Evolutionary conservation across 1,140 invertebrate species (phyloP), one percentile per base, ranked within the genome.

Genomic region (Drosophila leontia): DNA sequence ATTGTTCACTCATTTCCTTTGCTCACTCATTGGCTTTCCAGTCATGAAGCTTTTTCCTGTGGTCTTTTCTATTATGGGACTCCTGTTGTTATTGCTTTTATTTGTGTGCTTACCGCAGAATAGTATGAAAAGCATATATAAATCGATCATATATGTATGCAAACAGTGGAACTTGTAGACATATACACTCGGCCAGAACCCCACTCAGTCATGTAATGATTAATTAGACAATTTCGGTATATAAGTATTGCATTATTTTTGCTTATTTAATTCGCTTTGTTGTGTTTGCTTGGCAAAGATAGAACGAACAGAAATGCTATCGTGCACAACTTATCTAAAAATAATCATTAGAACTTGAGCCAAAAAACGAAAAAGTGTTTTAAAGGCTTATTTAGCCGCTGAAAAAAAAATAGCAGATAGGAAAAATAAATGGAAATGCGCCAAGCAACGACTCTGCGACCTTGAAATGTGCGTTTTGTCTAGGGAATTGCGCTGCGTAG

Each of bases 321-420:
- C 69, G 70, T 80, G 71, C 77, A 67, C 64, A 80, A 67, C 69
- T 84, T 80, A 71, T 75, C 84, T 88, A 88, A 81, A 88, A 88
- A 88, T 88, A 88, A 78, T 50, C 61, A 80, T 78, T 75, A 88
- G 85, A 88, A 90, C 69, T 75, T 80, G 80, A 80, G 84, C 84
- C 84, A 88, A 90, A 83, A 86, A 48, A 65, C 55, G 23, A 72
- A 78, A 74, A 62, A 74, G 45, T 72, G 68, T 60, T 48, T 71
- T 74, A 72, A 72, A 74, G 69, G 70, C 69, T 72, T 72, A 71
- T 72, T 72, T 57, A 42, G 64, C 15, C 13, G 37, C 44, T 11
- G 32, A 59, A 64, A 53, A 42, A 50, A 59, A 37, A 23, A 15
- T 1, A 32, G 3, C 4, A 58, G 41, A 76, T 60, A 77, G 47